A percentile compares a stretch with the other conserved stretches of the same genome.
Evolutionary conservation across 2,113 vertebrate species (phyloP).

Genomic region (Caloenas nicobarica): DNA sequence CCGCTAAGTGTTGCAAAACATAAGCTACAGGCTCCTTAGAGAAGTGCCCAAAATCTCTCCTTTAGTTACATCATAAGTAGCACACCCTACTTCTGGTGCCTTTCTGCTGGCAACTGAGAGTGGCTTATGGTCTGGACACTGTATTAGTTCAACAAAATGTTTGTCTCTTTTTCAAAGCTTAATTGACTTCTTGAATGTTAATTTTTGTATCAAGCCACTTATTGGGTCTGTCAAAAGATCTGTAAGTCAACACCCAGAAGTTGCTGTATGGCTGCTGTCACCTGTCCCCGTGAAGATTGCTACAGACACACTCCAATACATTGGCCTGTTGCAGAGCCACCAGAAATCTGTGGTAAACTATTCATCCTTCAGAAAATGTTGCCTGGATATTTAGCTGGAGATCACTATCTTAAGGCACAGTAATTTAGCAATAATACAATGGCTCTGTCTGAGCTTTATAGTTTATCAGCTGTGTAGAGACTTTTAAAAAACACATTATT

Average conservation of each 20-base stretch:
- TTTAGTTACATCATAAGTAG: neutral
- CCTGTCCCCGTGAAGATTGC: neutral
- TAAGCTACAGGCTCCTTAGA: neutral
- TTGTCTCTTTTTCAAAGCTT: neutral
- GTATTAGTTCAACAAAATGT: neutral
- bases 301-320: fast-evolving
- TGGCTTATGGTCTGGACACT: neutral
- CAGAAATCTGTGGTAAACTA: neutral
- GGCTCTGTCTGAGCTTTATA: neutral
- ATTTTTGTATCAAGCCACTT: neutral
- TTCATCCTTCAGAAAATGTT: neutral
- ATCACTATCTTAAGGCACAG: neutral
- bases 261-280: neutral
- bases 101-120: neutral
- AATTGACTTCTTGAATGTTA: neutral
- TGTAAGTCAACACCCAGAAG: neutral
- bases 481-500: constrained; percentile 57
- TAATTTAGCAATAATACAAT: neutral
- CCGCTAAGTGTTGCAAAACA: neutral
- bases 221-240: neutral
- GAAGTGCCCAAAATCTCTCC: neutral
- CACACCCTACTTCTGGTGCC: neutral
- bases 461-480: constrained; percentile 19
- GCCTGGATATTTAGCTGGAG: neutral
- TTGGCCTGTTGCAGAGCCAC: neutral